Evolutionary conservation across 2,113 vertebrate species (phyloP), one percentile per base, ranked within the genome.

Genomic region (Trogon melanurus): DNA sequence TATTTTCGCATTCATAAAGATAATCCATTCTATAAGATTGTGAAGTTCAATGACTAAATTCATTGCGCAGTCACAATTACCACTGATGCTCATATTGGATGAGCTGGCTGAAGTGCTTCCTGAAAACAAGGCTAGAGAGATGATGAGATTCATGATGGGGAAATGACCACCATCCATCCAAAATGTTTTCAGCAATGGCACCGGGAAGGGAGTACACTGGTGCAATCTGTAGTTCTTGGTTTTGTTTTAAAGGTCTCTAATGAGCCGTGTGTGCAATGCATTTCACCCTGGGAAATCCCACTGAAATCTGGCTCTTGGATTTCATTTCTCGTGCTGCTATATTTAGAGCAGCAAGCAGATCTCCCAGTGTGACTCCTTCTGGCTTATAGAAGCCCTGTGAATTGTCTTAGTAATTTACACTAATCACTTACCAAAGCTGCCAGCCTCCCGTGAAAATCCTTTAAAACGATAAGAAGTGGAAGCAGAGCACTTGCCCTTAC

Each of bases 231-330:
- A 82, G 73, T 48, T 89, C 88, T 92, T 73, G 73, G 3, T 92
- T 91, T 89, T 91, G 83, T 89, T 96, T 91, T 91, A 89, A 73
- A 96, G 91, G 86, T 94, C 95, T 96, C 88, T 96, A 94, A 96
- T 95, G 92, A 96, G 91, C 92, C 95, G 6, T 96, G 92, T 93
- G 76, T 72, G 91, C 54, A 75, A 58, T 93, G 76, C 38, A 65
- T 96, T 92, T 96, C 95, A 92, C 92, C 92, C 95, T 82, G 70
- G 96, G 94, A 96, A 96, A 96, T 95, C 96, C 96, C 96, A 93
- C 86, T 94, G 92, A 96, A 97, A 96, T 94, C 92, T 96, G 96
- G 83, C 91, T 27, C 93, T 94, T 69, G 70, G 27, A 16, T 97
- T 95, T 94, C 80, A 73, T 92, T 95, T 92, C 95, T 94, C 50